phyloP scores from a whole-genome alignment of 1,140 invertebrate genomes.

The Meloidogyne hapla region DNA sequence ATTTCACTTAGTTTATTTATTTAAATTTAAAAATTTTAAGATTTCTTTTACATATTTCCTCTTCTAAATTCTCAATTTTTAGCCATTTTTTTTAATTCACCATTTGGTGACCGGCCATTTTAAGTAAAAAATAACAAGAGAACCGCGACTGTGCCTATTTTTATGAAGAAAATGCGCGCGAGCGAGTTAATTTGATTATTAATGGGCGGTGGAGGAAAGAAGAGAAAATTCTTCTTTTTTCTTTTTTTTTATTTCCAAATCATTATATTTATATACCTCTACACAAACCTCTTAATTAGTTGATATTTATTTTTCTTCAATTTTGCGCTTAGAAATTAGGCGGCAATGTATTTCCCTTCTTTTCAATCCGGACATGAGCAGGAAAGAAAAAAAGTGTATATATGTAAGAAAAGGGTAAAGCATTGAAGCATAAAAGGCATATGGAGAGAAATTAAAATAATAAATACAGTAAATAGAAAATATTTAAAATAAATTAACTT shows the following conservation, averaged over 20 bases:
- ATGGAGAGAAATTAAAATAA: no score
- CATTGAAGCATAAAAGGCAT: conserved; percentile 5
- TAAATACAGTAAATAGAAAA: background rate
- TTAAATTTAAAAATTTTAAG: background rate
- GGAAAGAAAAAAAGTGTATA: background rate
- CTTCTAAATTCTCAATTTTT: conserved; percentile 11
- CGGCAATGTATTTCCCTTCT: background rate
- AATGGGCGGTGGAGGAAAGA: conserved; percentile 7
- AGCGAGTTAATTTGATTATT: conserved; percentile 30
- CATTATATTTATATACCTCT: background rate
- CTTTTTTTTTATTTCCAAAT: background rate
- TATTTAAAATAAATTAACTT: background rate
- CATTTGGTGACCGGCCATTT: conserved; percentile 22
- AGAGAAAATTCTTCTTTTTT: background rate
- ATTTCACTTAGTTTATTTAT: no score
- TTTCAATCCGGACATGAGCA: conserved; percentile 8
- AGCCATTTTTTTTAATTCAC: background rate
- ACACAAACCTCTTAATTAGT: background rate
- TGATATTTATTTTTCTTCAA: background rate
- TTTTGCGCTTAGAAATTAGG: conserved; percentile 7
- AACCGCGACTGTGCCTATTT: background rate
- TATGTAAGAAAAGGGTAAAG: conserved; percentile 9
- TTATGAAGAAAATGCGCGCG: background rate
- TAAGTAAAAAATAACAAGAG: background rate
- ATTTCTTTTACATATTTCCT: background rate